Conservation (phyloP, 1,140 invertebrate genomes). For the Watersipora subatra region DNA sequence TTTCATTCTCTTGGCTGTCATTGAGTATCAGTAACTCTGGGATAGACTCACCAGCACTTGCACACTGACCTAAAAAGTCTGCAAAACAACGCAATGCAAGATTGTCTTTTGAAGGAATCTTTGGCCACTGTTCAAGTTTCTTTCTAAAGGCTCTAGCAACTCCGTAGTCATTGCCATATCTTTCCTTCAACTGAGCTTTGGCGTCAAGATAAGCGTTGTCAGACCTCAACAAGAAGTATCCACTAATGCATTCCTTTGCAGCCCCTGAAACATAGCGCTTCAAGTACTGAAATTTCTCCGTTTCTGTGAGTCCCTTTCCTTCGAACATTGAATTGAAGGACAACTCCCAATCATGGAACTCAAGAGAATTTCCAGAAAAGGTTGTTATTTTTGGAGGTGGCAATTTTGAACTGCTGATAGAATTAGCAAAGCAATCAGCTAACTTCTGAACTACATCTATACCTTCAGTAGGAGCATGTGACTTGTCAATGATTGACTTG, state of each 20-base stretch:
- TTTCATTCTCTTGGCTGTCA: no score
- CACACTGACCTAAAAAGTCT: constrained; percentile 2
- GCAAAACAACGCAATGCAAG: not conserved
- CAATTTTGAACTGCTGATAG: no score
- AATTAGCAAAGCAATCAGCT: no score
- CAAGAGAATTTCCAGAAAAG: no score
- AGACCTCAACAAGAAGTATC: not conserved
- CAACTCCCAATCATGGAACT: no score
- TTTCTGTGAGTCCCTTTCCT: no score
- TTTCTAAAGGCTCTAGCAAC: not conserved
- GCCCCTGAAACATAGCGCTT: not conserved
- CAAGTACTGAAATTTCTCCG: not conserved
- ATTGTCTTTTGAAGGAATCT: not conserved
- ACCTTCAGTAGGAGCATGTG: no score
- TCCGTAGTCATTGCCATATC: not conserved
- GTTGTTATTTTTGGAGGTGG: no score
- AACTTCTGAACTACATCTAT: no score
- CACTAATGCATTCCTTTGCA: not conserved
- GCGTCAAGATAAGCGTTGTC: not conserved
- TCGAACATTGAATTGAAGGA: no score
- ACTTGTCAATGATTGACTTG: no score
- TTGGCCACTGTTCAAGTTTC: not conserved
- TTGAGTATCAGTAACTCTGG: no score
- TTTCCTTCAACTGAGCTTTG: not conserved
- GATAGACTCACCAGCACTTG: not conserved